Evolutionary conservation across 2,113 vertebrate genomes (phyloP).

Genomic region (Ailurus styani): DNA sequence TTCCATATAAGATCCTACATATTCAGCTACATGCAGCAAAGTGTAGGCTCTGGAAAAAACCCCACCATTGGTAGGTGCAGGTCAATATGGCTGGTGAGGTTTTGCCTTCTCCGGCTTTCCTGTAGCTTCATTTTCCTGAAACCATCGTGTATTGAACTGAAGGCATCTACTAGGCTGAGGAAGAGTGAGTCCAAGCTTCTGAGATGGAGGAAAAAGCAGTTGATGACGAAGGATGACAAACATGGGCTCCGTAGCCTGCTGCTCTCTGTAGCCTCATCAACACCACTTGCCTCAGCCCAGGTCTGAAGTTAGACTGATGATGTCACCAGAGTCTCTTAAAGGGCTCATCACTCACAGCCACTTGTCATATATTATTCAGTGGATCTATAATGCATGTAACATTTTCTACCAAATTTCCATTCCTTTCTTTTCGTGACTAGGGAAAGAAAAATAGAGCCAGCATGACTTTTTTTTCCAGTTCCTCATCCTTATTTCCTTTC

Average conservation of each 20-base stretch:
- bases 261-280: neutral
- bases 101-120: neutral
- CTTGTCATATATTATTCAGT: constrained; percentile 65
- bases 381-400: constrained; percentile 42
- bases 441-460: constrained; percentile 54
- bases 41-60: neutral
- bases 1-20: neutral
- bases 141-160: neutral
- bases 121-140: neutral
- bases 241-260: neutral
- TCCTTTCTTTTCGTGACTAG: constrained; percentile 18
- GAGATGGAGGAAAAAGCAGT: neutral
- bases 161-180: neutral
- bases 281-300: neutral
- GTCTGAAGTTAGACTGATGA: constrained; percentile 37
- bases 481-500: constrained; percentile 48
- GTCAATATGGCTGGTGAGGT: neutral
- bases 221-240: neutral
- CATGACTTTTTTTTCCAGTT: constrained; percentile 40
- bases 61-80: no score
- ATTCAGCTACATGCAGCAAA: neutral
- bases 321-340: constrained; percentile 51
- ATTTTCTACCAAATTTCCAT: constrained; percentile 36
- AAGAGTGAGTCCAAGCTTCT: neutral
- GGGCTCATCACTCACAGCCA: constrained; percentile 55